phyloP scores from a whole-genome alignment of 2,797 vertebrate species.

The Amniataba percoides region DNA sequence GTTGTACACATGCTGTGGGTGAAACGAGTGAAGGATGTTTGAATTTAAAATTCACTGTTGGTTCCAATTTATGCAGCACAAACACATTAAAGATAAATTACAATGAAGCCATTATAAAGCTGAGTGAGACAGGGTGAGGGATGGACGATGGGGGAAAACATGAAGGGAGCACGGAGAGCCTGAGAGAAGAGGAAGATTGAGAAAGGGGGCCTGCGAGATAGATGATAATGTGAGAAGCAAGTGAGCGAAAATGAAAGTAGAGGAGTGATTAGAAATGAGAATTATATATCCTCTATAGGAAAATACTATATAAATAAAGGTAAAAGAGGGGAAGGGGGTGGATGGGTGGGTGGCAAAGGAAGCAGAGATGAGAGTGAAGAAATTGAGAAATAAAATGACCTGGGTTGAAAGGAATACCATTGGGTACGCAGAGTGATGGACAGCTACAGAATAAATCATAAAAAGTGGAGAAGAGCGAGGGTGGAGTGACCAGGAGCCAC shows the following conservation, averaged over 20 bases:
- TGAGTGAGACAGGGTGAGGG: slow-evolving; percentile 11
- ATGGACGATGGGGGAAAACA: slow-evolving; percentile 9
- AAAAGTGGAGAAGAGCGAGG: neutral
- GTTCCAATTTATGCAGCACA: slow-evolving; percentile 28
- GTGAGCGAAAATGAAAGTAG: slow-evolving; percentile 23
- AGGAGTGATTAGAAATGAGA: neutral
- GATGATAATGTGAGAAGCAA: slow-evolving; percentile 33
- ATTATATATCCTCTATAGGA: slow-evolving; percentile 6
- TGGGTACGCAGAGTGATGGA: slow-evolving; percentile 13
- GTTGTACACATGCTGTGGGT: slow-evolving; percentile 2
- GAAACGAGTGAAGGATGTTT: slow-evolving; percentile 30
- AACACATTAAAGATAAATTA: slow-evolving; percentile 46
- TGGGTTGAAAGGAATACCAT: slow-evolving; percentile 26
- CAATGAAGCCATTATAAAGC: slow-evolving; percentile 17
- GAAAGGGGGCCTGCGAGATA: slow-evolving; percentile 6
- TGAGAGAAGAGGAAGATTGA: neutral
- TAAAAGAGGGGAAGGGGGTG: neutral
- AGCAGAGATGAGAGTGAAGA: neutral
- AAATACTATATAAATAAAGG: slow-evolving; percentile 19
- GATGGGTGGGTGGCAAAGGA: no score
- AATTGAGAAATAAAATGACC: neutral
- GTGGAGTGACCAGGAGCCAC: neutral
- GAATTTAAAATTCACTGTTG: slow-evolving; percentile 35
- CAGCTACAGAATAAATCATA: slow-evolving; percentile 1
- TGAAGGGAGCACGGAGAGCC: neutral